Evolutionary conservation across 2,888 invertebrate species (phyloP).

Genomic region (Oeneis ivallda): DNA sequence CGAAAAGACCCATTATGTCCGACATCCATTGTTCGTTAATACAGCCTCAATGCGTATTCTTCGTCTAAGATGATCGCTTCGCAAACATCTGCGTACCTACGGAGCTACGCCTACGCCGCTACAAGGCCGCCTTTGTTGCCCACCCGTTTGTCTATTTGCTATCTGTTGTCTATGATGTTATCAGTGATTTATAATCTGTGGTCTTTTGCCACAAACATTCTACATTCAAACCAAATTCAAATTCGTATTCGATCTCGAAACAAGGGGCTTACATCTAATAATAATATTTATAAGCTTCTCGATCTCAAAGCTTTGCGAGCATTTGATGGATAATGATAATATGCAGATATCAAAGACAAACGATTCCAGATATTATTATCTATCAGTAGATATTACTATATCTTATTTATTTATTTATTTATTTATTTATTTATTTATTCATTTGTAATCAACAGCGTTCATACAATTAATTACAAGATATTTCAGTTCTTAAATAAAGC

Average conservation of each 20-base stretch:
- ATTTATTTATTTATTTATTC: too few relatives aligned
- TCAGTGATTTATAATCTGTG: conserved; percentile 42
- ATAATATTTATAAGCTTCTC: conserved; percentile 17
- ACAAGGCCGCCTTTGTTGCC: conserved; percentile 46
- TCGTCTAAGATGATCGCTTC: conserved; percentile 50
- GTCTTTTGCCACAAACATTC: conserved; percentile 25
- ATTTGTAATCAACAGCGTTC: too few relatives aligned
- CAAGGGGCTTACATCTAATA: conserved; percentile 17
- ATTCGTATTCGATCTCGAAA: conserved; percentile 13
- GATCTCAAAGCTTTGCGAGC: conserved; percentile 11
- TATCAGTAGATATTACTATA: not conserved
- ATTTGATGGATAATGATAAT: not conserved
- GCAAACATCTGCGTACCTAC: conserved; percentile 67
- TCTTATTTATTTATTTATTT: too few relatives aligned
- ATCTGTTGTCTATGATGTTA: conserved; percentile 40
- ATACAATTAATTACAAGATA: too few relatives aligned
- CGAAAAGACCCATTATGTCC: conserved; percentile 61
- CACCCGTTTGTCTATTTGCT: conserved; percentile 40
- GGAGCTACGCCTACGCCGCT: conserved; percentile 50
- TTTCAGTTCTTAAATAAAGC: too few relatives aligned
- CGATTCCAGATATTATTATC: not conserved
- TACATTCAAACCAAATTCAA: conserved; percentile 17
- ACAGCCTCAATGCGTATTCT: conserved; percentile 49
- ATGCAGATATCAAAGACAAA: not conserved
- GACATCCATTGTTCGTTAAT: conserved; percentile 59